Base-by-base conservation (phyloP, 2,888 invertebrate genomes). In the Cephus spinipes region DNA sequence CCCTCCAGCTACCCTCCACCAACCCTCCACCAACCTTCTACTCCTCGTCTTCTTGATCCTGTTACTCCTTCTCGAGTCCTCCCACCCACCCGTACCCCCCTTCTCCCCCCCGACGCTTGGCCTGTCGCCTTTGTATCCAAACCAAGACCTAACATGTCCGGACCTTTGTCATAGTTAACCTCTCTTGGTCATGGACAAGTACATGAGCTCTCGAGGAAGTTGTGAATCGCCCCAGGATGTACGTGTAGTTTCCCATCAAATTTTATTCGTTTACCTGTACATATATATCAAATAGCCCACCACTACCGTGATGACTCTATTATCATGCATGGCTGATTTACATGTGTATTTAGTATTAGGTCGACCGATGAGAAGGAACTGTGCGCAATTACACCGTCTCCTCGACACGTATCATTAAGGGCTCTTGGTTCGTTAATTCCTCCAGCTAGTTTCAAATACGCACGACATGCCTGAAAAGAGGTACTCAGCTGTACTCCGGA, bases 81-180 rank as follows among this genome's bases (percentile, higher is more conserved):
- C 55, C 31, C 30, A 30, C 9, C 71, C 31, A 77, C 12, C 75
- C 12, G 12, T 12, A 12, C 35, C 12, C 12, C 12, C 6, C n/a
- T 23, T 3, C 71, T 1, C 71, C 69, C 11, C 75, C n/a, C n/a
- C 75, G 12, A 68, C 12, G 55, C n/a, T 55, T n/a, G 33, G 31
- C 40, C 55, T 31, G 30, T 35, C 71, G 71, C 75, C 75, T 77
- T 75, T 77, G 74, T 77, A 75, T 55, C 77, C 69, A 40, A 75
- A 77, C 69, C 77, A 73, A 73, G 35, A 69, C 76, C 78, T 69
- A 68, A 76, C 76, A 76, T 78, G 78, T 75, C 69, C 78, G 73
- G 73, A 78, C 78, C 78, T 78, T 76, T 76, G 78, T 78, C 78
- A 76, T 73, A 73, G 78, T 78, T 73, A 75, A 75, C 77, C 74